These are phyloP conservation scores for Drosophila bifasciata DNA, from an alignment of 1,140 invertebrate genomes.

Conservation along the genomic window DNA sequence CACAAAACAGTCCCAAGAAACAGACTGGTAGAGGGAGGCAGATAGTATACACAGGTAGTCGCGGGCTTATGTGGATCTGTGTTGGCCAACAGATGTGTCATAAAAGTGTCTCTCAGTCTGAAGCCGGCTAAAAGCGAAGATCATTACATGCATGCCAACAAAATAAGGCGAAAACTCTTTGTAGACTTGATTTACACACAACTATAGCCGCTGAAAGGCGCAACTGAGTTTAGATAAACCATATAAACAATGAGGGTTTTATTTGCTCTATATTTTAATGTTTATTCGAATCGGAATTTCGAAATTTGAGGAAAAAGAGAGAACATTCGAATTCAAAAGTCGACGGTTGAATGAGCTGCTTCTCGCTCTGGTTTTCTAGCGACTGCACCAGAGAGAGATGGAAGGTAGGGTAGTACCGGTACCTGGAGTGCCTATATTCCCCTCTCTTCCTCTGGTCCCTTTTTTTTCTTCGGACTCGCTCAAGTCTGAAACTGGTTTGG, in stretches of 20 bases:
- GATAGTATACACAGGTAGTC: conserved; percentile 25
- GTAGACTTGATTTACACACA: conserved; percentile 3
- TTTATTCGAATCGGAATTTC: conserved; percentile 8
- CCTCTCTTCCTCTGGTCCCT: conserved; percentile 2
- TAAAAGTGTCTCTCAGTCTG: conserved; percentile 55
- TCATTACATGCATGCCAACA: conserved; percentile 67
- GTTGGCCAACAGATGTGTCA: conserved; percentile 63
- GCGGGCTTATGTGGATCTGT: conserved; percentile 40
- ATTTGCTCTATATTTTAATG: conserved; percentile 28
- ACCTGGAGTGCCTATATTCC: background rate
- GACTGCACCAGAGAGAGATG: conserved; percentile 41
- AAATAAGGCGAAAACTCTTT: conserved; percentile 32
- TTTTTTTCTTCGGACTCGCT: no score
- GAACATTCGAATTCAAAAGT: conserved; percentile 34
- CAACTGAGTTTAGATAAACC: background rate
- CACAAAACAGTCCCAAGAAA: conserved; percentile 30
- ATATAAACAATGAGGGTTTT: conserved; percentile 25
- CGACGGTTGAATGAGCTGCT: conserved; percentile 37
- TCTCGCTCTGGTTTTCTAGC: conserved; percentile 67
- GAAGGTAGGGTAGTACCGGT: conserved; percentile 35
- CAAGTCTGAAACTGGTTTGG: no score
- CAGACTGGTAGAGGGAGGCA: conserved; percentile 20
- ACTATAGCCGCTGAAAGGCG: conserved; percentile 11
- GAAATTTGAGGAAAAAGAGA: conserved; percentile 10
- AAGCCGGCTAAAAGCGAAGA: conserved; percentile 71